Evolutionary conservation across 2,888 invertebrate genomes (phyloP), one percentile per base, ranked within the genome.

Genomic region (Phytoseiulus persimilis): DNA sequence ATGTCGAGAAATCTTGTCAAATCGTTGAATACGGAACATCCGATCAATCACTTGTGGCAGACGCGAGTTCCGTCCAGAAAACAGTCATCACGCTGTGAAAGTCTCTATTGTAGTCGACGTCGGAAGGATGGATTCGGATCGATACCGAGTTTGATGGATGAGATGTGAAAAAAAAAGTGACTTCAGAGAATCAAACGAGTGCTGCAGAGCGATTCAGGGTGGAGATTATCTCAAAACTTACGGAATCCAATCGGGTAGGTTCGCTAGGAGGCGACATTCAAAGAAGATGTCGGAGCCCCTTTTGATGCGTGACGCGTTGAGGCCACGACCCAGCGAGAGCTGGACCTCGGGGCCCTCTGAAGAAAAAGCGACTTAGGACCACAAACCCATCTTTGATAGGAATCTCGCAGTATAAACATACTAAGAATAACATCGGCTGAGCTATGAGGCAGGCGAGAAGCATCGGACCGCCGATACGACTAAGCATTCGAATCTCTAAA

Each of bases 261-360:
- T 45, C 14, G 87, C 45, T 28, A 39, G n/a, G 11, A 87, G 32
- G 33, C n/a, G 39, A 45, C 87, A 87, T 23, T 87, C 87, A 18
- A 87, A 87, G 23, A 87, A 87, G 6, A 87, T 45, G 87, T 87
- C 87, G 32, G 87, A 87, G 31, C 87, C 87, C 11, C 87, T 33
- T 32, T 87, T 87, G 45, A 87, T 87, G 32, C 87, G 87, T 28
- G 87, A 87, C n/a, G 87, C 87, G 87, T 87, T 87, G 87, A 87
- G 87, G 33, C 87, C 87, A n/a, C 87, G 87, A 45, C 87, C 87
- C 39, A 87, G 87, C 87, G 39, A 87, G 32, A 87, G 87, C 5
- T 45, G 87, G n/a, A 87, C 87, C 45, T 87, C 87, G 45, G 87
- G 87, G 45, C 87, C 87, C 32, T 87, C 87, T 87, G 18, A 65